Percentiles rank a stretch among this genome's conserved stretches.
These are phyloP conservation scores for Uloborus plumipes DNA, from an alignment of 2,888 invertebrate species.

Conservation along the genomic window DNA sequence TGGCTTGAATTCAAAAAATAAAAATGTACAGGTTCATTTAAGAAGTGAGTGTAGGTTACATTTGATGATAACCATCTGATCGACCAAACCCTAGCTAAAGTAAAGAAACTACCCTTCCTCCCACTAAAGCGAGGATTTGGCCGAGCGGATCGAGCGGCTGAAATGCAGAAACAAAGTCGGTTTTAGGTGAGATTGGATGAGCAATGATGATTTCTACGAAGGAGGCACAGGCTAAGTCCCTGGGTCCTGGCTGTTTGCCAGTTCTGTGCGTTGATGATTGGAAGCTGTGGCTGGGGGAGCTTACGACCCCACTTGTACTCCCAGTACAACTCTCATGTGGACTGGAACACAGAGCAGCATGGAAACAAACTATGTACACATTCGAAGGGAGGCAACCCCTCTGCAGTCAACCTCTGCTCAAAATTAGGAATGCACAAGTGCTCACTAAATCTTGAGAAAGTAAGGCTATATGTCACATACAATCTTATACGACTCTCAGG, in stretches of 20 bases:
- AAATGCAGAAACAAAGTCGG: too few species aligned
- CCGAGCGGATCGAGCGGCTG: too few species aligned
- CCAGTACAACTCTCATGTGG: constrained; percentile 52
- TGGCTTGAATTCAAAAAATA: too few species aligned
- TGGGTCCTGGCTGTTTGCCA: constrained; percentile 50
- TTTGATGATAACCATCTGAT: too few species aligned
- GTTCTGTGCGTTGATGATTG: constrained; percentile 61
- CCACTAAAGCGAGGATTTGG: too few species aligned
- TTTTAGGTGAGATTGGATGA: not conserved
- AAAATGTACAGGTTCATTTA: too few species aligned
- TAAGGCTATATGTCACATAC: constrained; percentile 27
- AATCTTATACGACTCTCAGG: too few species aligned
- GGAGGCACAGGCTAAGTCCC: constrained; percentile 64
- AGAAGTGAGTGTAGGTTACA: too few species aligned
- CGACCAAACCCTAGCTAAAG: too few species aligned
- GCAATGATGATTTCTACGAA: constrained; percentile 37
- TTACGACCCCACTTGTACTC: constrained; percentile 42
- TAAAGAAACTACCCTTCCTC: too few species aligned
- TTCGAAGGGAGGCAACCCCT: not conserved
- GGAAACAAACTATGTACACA: constrained; percentile 46
- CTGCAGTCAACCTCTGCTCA: constrained; percentile 5
- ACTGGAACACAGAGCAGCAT: constrained; percentile 51
- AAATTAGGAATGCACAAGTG: constrained; percentile 49
- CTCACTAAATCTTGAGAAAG: constrained; percentile 50
- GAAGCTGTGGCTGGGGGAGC: constrained; percentile 56